Evolutionary conservation across 1,140 invertebrate genomes (phyloP).

Genomic region (Brachionus sp.): DNA sequence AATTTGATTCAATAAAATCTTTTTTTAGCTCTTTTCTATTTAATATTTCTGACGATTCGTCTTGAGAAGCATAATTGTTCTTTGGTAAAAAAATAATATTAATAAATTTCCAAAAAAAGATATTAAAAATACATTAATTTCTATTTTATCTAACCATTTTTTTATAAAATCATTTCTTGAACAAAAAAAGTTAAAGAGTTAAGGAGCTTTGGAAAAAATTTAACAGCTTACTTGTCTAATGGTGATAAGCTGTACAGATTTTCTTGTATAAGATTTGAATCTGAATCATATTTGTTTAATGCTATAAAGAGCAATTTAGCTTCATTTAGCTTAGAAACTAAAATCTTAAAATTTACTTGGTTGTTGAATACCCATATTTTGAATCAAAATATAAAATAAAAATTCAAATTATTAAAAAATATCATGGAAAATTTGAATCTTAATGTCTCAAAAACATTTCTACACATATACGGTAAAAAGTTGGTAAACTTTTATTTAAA

Average conservation of each 20-base stretch:
- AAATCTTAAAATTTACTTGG: background rate
- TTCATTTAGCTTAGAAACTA: background rate
- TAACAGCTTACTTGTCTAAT: background rate
- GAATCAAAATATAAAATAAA: background rate
- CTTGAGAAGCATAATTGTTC: background rate
- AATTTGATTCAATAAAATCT: background rate
- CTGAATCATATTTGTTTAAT: background rate
- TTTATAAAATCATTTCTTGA: background rate
- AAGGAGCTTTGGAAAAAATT: background rate
- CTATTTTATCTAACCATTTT: background rate
- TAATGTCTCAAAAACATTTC: background rate
- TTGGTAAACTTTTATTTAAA: no score
- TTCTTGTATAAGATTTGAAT: background rate
- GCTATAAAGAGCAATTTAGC: background rate
- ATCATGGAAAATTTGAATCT: background rate
- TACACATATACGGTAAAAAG: background rate
- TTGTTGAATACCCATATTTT: background rate
- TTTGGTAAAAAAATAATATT: background rate
- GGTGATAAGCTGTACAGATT: background rate
- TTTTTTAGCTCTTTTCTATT: background rate
- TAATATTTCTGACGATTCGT: background rate
- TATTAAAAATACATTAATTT: background rate
- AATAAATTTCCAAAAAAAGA: background rate
- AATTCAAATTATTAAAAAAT: background rate
- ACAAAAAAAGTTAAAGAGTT: background rate